phyloP scores from a whole-genome alignment of 2,113 vertebrate species.

The Ondatra zibethicus region DNA sequence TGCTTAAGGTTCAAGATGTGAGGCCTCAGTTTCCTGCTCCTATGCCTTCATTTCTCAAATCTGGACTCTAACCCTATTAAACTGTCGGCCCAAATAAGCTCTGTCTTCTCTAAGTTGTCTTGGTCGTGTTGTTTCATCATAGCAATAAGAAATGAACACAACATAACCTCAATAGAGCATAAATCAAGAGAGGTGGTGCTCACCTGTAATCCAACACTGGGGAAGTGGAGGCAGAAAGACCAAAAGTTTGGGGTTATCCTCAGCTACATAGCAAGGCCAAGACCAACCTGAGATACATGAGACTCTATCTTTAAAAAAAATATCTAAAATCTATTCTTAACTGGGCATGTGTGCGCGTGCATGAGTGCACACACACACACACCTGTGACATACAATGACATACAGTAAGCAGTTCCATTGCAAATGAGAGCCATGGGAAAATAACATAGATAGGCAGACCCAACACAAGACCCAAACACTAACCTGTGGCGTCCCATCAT shows the following conservation, averaged over 20 bases:
- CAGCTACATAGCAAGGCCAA: background rate
- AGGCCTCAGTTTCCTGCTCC: background rate
- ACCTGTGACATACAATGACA: background rate
- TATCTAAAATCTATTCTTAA: background rate
- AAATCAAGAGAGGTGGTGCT: background rate
- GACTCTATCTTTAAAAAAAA: background rate
- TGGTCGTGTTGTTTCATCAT: background rate
- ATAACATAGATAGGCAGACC: background rate
- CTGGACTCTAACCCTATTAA: background rate
- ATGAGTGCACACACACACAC: background rate
- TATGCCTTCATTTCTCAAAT: background rate
- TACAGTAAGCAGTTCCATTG: background rate
- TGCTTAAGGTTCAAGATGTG: background rate
- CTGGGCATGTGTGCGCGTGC: background rate
- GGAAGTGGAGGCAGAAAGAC: background rate
- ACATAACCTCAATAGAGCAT: background rate
- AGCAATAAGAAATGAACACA: background rate
- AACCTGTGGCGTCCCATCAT: background rate
- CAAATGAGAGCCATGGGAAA: background rate
- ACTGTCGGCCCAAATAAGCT: background rate
- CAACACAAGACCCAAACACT: background rate
- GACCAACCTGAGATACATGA: no score
- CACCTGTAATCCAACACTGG: background rate
- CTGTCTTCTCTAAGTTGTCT: background rate
- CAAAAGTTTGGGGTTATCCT: background rate